Evolutionary conservation across 2,888 invertebrate species (phyloP).

Genomic region (Poecilus cupreus): DNA sequence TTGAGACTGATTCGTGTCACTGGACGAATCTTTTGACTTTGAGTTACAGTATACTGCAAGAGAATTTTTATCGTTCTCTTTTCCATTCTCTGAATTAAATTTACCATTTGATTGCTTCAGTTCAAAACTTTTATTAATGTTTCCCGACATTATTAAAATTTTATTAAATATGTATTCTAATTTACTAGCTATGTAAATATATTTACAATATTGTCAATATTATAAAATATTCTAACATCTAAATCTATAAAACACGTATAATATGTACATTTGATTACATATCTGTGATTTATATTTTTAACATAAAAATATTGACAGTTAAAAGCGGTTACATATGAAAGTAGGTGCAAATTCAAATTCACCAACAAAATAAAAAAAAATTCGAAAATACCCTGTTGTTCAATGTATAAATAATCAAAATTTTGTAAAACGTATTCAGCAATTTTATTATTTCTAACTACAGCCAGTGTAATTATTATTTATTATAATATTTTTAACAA

Average conservation of each 20-base stretch:
- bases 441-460: background rate
- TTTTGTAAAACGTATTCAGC: background rate
- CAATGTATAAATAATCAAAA: too few relatives aligned
- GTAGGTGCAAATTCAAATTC: background rate
- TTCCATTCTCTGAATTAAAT: background rate
- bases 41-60: background rate
- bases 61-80: background rate
- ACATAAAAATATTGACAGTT: slow-evolving; percentile 44
- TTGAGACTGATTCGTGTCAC: slow-evolving; percentile 41
- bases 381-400: too few relatives aligned
- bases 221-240: slow-evolving; percentile 50
- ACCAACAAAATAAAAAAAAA: too few relatives aligned
- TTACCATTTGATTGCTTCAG: slow-evolving; percentile 8
- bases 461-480: background rate
- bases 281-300: slow-evolving; percentile 36
- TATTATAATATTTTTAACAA: too few relatives aligned
- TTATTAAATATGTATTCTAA: slow-evolving; percentile 18
- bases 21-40: slow-evolving; percentile 36
- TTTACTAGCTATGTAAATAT: slow-evolving; percentile 16
- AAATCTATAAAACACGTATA: slow-evolving; percentile 31
- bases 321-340: background rate
- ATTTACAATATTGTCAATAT: slow-evolving; percentile 39
- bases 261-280: slow-evolving; percentile 13
- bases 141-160: slow-evolving; percentile 45
- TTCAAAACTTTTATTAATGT: slow-evolving; percentile 41